Evolutionary conservation across 1,140 invertebrate genomes (phyloP).

Genomic region (Cylas formicarius): DNA sequence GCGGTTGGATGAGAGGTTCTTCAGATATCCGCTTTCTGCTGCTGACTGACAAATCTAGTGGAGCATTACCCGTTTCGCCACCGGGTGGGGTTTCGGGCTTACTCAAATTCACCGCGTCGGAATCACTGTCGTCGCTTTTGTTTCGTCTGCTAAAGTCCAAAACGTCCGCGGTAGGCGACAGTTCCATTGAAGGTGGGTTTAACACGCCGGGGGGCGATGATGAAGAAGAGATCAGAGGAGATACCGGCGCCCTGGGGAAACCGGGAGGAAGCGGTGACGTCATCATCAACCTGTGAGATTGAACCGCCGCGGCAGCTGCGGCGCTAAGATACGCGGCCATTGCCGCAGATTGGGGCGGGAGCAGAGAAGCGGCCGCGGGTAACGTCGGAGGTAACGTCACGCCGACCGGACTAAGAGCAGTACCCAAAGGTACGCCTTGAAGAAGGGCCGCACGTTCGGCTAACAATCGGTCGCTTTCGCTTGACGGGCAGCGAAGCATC

Average conservation of each 20-base stretch:
- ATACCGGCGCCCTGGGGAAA: slow-evolving; percentile 46
- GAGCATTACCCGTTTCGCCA: slow-evolving; percentile 59
- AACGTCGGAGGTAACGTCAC: slow-evolving; percentile 47
- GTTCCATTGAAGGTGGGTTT: slow-evolving; percentile 42
- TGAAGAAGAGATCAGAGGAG: slow-evolving; percentile 53
- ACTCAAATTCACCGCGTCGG: slow-evolving; percentile 59
- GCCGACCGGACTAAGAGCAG: slow-evolving; percentile 46
- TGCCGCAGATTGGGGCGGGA: slow-evolving; percentile 68
- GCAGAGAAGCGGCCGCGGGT: slow-evolving; percentile 51
- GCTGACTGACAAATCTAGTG: slow-evolving; percentile 70
- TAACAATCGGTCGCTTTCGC: slow-evolving; percentile 52
- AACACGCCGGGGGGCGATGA: slow-evolving; percentile 46
- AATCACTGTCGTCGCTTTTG: slow-evolving; percentile 46
- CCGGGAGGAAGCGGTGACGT: slow-evolving; percentile 62
- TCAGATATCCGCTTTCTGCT: slow-evolving; percentile 63
- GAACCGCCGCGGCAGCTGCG: slow-evolving; percentile 54
- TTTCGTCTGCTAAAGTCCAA: slow-evolving; percentile 68
- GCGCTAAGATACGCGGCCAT: slow-evolving; percentile 69
- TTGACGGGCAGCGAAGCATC: slow-evolving; percentile 46
- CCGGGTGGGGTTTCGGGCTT: slow-evolving; percentile 49
- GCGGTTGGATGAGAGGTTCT: slow-evolving; percentile 54
- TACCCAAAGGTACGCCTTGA: slow-evolving; percentile 46
- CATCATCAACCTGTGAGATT: slow-evolving; percentile 64
- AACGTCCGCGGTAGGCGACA: slow-evolving; percentile 51
- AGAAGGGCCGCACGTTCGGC: slow-evolving; percentile 52